phyloP scores from a whole-genome alignment of 1,140 invertebrate species.

The Melitaea cinxia region DNA sequence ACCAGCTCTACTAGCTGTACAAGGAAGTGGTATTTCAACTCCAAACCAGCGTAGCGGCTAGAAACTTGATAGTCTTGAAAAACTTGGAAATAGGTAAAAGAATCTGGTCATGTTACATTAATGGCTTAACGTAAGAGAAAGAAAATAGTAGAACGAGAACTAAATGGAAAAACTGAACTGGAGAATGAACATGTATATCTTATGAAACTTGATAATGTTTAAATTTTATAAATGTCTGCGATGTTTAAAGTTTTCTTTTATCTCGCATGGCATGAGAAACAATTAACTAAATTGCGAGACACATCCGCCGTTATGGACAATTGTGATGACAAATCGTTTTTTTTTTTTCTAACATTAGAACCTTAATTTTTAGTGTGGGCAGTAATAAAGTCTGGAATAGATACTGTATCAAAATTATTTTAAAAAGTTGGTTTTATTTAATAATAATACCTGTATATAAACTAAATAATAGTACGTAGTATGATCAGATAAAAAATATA shows the following conservation, averaged over 20 bases:
- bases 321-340: conserved; percentile 23
- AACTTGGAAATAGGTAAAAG: conserved; percentile 11
- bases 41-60: conserved; percentile 26
- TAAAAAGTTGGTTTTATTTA: too few relatives aligned
- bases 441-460: too few relatives aligned
- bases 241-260: conserved; percentile 26
- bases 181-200: too few relatives aligned
- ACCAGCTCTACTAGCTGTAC: conserved; percentile 8
- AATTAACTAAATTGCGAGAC: conserved; percentile 23
- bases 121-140: conserved; percentile 1
- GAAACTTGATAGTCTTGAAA: conserved; percentile 38
- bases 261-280: conserved; percentile 18
- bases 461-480: too few relatives aligned
- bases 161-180: too few relatives aligned
- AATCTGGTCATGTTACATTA: conserved; percentile 22
- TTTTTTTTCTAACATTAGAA: conserved; percentile 13
- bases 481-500: too few relatives aligned
- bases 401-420: too few relatives aligned
- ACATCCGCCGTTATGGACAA: conserved; percentile 13
- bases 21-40: conserved; percentile 27
- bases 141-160: conserved; percentile 14
- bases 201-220: conserved; percentile 8
- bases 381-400: too few relatives aligned
- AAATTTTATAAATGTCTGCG: conserved; percentile 8
- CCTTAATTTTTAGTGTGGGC: not conserved